Percentiles rank a stretch among this genome's conserved stretches.
phyloP scores from a whole-genome alignment of 2,888 invertebrate species.

The Watsonalla binaria region DNA sequence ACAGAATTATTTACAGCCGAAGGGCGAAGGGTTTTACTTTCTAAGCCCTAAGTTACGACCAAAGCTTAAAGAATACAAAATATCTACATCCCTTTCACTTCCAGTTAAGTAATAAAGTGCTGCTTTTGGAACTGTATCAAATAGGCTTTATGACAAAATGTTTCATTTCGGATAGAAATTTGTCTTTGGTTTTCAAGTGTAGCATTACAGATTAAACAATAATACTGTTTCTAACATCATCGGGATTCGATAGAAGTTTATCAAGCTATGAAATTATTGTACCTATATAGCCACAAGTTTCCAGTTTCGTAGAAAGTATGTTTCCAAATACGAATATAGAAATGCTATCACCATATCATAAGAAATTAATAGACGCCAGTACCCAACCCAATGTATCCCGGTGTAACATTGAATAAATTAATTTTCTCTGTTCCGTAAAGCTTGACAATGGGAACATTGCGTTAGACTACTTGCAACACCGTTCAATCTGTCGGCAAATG shows the following conservation, averaged over 20 bases:
- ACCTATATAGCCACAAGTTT: no score
- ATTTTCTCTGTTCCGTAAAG: no score
- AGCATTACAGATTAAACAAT: neutral
- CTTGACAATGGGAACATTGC: neutral
- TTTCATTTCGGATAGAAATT: neutral
- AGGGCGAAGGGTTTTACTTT: constrained; percentile 51
- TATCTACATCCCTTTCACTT: constrained; percentile 1
- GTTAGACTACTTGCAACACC: neutral
- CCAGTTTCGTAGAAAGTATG: no score
- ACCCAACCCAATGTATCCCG: no score
- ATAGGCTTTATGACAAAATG: neutral
- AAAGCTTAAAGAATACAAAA: constrained; percentile 3
- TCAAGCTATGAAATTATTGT: no score
- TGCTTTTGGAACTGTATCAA: neutral
- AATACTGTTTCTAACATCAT: no score
- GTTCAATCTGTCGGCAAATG: constrained; percentile 10
- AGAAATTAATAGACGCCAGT: neutral
- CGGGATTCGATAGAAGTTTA: no score
- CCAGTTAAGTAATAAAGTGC: neutral
- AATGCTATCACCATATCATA: neutral
- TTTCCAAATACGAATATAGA: no score
- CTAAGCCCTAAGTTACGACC: constrained; percentile 60
- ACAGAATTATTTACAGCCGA: constrained; percentile 49
- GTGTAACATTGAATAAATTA: no score
- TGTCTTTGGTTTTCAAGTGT: neutral